A percentile compares a stretch with the other conserved stretches of the same genome.
phyloP scores from a whole-genome alignment of 2,888 invertebrate species.

The Chrysotoxum bicinctum region DNA sequence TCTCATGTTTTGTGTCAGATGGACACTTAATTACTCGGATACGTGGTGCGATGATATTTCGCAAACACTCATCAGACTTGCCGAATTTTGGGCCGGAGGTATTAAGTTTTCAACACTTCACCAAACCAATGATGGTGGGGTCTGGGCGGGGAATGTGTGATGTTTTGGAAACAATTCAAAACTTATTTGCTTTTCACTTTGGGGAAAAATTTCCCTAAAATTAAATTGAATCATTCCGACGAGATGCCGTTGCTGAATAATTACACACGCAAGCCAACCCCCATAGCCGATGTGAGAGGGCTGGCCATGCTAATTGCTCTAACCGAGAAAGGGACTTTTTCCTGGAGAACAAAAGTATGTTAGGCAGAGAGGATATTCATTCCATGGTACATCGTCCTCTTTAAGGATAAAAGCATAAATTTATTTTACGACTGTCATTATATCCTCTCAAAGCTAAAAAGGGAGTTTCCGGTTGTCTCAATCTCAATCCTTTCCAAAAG shows the following conservation, averaged over 20 bases:
- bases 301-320: constrained; percentile 52
- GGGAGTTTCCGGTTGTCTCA: constrained; percentile 28
- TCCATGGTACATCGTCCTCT: constrained; percentile 6
- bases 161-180: constrained; percentile 57
- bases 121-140: not conserved
- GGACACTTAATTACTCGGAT: constrained; percentile 62
- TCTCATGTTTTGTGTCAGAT: constrained; percentile 69
- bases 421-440: constrained; percentile 62
- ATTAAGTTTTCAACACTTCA: constrained; percentile 17
- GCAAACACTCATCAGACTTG: constrained; percentile 17
- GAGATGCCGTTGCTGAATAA: constrained; percentile 24
- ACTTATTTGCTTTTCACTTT: constrained; percentile 39
- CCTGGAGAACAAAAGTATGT: not conserved
- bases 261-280: constrained; percentile 5
- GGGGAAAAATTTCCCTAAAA: constrained; percentile 5
- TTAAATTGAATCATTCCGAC: constrained; percentile 50
- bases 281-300: not conserved
- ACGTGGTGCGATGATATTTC: constrained; percentile 62
- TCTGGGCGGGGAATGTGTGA: not conserved
- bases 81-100: not conserved
- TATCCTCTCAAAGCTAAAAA: constrained; percentile 39
- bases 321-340: constrained; percentile 23
- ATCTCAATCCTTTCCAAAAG: constrained; percentile 17
- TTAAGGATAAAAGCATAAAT: constrained; percentile 47
- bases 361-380: not conserved